These are phyloP conservation scores for Nomada lathburiana DNA, from an alignment of 2,888 invertebrate genomes.

Conservation along the genomic window DNA sequence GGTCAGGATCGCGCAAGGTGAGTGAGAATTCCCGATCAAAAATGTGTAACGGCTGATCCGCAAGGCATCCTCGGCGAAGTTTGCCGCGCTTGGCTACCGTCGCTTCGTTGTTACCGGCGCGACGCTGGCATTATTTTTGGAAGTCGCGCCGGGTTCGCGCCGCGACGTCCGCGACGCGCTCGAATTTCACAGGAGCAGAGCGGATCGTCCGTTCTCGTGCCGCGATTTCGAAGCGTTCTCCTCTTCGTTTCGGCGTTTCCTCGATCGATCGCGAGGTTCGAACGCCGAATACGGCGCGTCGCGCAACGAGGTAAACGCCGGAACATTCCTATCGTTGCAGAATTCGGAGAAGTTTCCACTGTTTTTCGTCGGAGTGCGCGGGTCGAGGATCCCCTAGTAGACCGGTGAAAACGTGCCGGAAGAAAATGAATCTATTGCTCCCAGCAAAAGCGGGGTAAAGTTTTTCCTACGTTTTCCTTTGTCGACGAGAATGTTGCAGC, in stretches of 20 bases:
- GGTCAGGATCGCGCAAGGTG: slow-evolving; percentile 98
- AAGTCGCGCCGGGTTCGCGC: slow-evolving; percentile 2
- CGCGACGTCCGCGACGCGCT: slow-evolving; percentile 2
- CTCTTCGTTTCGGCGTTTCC: neutral
- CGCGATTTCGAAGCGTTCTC: neutral
- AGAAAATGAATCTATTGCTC: neutral
- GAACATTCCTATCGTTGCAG: no score
- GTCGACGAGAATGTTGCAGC: neutral
- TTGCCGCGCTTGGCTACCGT: neutral
- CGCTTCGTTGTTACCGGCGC: slow-evolving; percentile 14
- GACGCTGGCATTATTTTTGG: slow-evolving; percentile 40
- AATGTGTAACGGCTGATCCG: neutral
- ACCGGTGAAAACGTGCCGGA: neutral
- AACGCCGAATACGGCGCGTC: no score
- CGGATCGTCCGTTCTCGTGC: neutral
- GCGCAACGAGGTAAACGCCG: no score
- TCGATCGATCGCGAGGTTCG: no score
- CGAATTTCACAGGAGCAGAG: slow-evolving; percentile 23
- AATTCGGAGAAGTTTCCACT: no score
- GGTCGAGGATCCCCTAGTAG: no score
- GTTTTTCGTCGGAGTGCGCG: no score
- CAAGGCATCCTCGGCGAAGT: no score
- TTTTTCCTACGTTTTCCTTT: neutral
- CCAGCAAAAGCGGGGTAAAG: neutral
- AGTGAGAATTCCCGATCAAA: slow-evolving; percentile 80